Base-by-base conservation (phyloP, 2,797 vertebrate species). In the Liasis olivaceus region DNA sequence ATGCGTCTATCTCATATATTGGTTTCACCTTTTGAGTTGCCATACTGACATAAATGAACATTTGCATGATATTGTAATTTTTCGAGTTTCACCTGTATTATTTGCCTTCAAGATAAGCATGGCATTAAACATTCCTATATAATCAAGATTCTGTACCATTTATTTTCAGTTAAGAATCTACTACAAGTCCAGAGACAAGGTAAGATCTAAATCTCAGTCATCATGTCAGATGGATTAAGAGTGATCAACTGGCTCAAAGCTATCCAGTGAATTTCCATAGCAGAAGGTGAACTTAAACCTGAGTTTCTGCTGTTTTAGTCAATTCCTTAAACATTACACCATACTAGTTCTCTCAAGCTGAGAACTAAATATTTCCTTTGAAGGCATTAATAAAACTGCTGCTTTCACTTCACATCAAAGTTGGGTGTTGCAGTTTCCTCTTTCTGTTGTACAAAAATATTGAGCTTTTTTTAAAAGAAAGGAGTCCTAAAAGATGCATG, bases 381-480 rank as follows among this genome's bases (percentile, higher is more conserved):
- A 85, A 62, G 51, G 1, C 26, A 8, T 12, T 88, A 54, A 66
- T 59, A 81, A 89, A 89, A 66, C 84, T 0, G 77, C 5, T 47
- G 22, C 17, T 92, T 94, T 95, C 2, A 93, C 69, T 91, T 95
- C 69, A 42, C 54, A 77, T 92, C 89, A 91, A 51, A 89, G 9
- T 90, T 26, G 24, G 5, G n/a, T 7, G 87, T 87, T 92, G 85
- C 17, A 24, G 69, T 87, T 59, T 89, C 24, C 13, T 58, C 47
- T 90, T 12, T 59, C 90, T 94, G 66, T 12, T 72, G 62, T 85
- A 60, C 62, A 91, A 94, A 64, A 17, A 51, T 64, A 15, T 62
- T 22, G 42, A 64, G 3, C 13, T 86, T n/a, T 89, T 86, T 60
- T 60, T 2, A 8, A 31, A 36, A 89, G 20, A 6, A 28, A 13